phyloP scores from a whole-genome alignment of 2,797 vertebrate species.

The Chaunax sp. region DNA sequence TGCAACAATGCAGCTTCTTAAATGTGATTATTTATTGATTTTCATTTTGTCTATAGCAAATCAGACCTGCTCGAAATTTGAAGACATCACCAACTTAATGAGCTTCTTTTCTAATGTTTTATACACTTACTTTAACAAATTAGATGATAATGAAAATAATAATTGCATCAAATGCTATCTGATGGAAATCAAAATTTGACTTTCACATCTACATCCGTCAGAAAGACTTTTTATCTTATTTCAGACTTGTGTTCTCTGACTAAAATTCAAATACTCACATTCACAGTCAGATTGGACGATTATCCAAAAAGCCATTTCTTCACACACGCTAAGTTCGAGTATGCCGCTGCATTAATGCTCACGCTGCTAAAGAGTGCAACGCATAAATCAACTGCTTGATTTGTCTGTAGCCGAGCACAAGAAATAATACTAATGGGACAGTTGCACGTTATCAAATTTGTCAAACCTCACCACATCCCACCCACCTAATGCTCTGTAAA shows the following conservation, averaged over 20 bases:
- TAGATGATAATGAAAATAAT: too few species aligned
- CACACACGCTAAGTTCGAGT: constrained; percentile 14
- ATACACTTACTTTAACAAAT: too few species aligned
- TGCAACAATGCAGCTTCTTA: too few species aligned
- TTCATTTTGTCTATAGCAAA: too few species aligned
- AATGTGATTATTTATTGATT: too few species aligned
- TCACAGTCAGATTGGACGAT: constrained; percentile 29
- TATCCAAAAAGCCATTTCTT: constrained; percentile 32
- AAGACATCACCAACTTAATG: too few species aligned
- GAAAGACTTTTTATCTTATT: background rate
- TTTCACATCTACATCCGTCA: too few species aligned
- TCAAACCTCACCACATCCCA: background rate
- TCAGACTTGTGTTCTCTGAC: constrained; percentile 8
- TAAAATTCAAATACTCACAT: constrained; percentile 18
- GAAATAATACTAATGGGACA: constrained; percentile 22
- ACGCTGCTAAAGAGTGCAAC: background rate
- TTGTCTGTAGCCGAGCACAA: constrained; percentile 9
- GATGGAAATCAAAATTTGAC: too few species aligned
- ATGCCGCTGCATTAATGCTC: constrained; percentile 9
- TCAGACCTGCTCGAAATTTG: too few species aligned
- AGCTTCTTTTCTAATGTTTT: too few species aligned
- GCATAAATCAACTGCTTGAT: constrained; percentile 37
- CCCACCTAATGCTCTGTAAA: constrained; percentile 33
- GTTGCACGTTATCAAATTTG: constrained; percentile 35
- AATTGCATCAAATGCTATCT: too few species aligned